Conservation (phyloP, 2,888 invertebrate species). For the Leptopilina drosophilae region DNA sequence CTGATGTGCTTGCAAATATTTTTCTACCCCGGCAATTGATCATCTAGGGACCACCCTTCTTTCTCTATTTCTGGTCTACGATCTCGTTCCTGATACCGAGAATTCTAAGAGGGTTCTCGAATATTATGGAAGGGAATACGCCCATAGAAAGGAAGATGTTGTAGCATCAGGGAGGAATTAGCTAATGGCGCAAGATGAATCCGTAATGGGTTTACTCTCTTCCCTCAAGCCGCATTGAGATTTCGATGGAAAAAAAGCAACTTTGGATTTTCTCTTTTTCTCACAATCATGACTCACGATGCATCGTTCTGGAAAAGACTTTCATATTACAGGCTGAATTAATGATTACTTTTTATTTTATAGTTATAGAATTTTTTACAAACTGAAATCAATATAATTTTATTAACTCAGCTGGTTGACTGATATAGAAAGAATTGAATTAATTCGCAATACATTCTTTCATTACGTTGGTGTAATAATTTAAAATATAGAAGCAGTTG, state of each 20-base stretch:
- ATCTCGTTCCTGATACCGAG: constrained; percentile 32
- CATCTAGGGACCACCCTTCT: constrained; percentile 26
- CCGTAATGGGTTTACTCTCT: constrained; percentile 76
- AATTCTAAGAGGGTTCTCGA: constrained; percentile 40
- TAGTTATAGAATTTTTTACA: too few species aligned
- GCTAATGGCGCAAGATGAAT: constrained; percentile 77
- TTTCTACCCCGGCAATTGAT: constrained; percentile 39
- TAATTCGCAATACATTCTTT: too few species aligned
- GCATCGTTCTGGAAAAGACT: too few species aligned
- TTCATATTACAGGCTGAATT: too few species aligned
- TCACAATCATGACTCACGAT: too few species aligned
- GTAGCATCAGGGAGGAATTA: constrained; percentile 72
- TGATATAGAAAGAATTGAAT: too few species aligned
- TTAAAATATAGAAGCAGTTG: neutral
- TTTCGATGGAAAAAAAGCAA: constrained; percentile 40
- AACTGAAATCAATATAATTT: too few species aligned
- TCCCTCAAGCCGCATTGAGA: constrained; percentile 70
- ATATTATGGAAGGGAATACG: constrained; percentile 27
- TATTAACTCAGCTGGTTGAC: too few species aligned
- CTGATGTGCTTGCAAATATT: constrained; percentile 35
- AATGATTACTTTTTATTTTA: too few species aligned
- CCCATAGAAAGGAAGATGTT: constrained; percentile 68
- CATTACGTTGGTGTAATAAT: neutral
- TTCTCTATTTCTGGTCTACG: constrained; percentile 38
- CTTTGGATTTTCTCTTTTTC: too few species aligned